phyloP scores from a whole-genome alignment of 2,797 vertebrate genomes.

The Hyperoplus lanceolatus region DNA sequence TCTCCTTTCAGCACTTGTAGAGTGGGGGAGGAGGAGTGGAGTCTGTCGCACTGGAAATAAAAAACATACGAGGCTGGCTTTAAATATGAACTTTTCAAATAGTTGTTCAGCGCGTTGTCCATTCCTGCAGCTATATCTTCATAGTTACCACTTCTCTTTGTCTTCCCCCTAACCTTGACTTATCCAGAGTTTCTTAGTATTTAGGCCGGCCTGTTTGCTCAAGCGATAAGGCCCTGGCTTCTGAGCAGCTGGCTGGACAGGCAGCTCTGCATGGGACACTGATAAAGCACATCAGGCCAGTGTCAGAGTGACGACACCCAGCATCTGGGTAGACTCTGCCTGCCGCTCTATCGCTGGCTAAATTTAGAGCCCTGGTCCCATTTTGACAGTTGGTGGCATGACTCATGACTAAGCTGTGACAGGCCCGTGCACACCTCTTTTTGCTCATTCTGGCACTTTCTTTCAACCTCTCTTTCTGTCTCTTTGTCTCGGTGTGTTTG shows the following conservation, averaged over 20 bases:
- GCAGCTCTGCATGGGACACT: slow-evolving; percentile 66
- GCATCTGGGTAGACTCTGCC: slow-evolving; percentile 79
- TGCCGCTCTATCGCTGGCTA: slow-evolving; percentile 69
- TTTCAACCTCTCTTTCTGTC: slow-evolving; percentile 12
- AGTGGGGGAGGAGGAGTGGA: slow-evolving; percentile 27
- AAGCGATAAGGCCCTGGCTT: slow-evolving; percentile 72
- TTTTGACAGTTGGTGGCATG: slow-evolving; percentile 79
- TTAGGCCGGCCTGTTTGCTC: slow-evolving; percentile 65
- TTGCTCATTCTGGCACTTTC: slow-evolving; percentile 24
- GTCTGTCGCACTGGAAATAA: slow-evolving; percentile 35
- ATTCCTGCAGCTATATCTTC: slow-evolving; percentile 10
- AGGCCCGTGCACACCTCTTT: slow-evolving; percentile 54
- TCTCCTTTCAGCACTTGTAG: slow-evolving; percentile 68
- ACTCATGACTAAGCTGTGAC: slow-evolving; percentile 70
- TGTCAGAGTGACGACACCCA: slow-evolving; percentile 77
- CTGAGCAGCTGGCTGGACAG: slow-evolving; percentile 74
- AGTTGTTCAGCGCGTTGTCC: slow-evolving; percentile 14
- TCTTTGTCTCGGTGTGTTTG: slow-evolving; percentile 29
- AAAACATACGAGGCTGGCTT: slow-evolving; percentile 38
- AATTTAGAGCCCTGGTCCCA: slow-evolving; percentile 77
- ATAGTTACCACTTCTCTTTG: slow-evolving; percentile 36
- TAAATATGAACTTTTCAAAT: slow-evolving; percentile 47
- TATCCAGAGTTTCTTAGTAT: slow-evolving; percentile 54
- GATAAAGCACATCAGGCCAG: slow-evolving; percentile 80
- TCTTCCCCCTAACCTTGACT: slow-evolving; percentile 57